These are phyloP conservation scores for Drosophila willistoni DNA, from an alignment of 1,140 invertebrate genomes.

Conservation along the genomic window DNA sequence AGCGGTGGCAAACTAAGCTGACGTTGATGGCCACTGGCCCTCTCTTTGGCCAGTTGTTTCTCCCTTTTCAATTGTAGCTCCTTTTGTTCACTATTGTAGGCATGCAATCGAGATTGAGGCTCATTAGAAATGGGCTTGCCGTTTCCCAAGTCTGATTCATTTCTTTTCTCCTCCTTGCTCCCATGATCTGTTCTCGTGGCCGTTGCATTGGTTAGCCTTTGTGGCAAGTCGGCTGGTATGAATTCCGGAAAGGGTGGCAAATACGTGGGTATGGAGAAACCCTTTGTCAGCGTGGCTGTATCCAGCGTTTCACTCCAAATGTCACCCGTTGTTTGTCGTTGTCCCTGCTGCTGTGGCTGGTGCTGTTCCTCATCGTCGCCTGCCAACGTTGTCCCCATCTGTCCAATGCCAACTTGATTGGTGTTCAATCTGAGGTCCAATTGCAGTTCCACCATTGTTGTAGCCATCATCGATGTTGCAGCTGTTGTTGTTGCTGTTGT, in stretches of 20 bases:
- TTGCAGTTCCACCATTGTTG: slow-evolving; percentile 14
- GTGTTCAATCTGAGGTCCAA: slow-evolving; percentile 13
- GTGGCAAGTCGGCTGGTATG: slow-evolving; percentile 66
- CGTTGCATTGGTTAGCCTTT: slow-evolving; percentile 36
- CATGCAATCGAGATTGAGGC: slow-evolving; percentile 52
- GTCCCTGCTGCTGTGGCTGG: not conserved
- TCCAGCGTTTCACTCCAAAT: slow-evolving; percentile 66
- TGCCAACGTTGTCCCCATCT: slow-evolving; percentile 29
- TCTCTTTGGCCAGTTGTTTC: slow-evolving; percentile 66
- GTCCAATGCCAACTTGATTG: slow-evolving; percentile 42
- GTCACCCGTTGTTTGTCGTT: slow-evolving; percentile 32
- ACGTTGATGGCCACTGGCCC: slow-evolving; percentile 47
- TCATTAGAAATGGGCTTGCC: slow-evolving; percentile 16
- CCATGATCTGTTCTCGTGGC: not conserved
- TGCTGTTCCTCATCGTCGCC: slow-evolving; percentile 2
- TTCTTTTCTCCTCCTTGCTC: not conserved
- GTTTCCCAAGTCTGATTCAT: slow-evolving; percentile 34
- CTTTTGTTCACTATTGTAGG: slow-evolving; percentile 73
- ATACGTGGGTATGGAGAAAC: slow-evolving; percentile 73
- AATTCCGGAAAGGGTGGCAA: slow-evolving; percentile 75
- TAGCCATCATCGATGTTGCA: not conserved
- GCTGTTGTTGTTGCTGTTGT: slow-evolving; percentile 28
- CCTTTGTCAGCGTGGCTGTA: slow-evolving; percentile 71
- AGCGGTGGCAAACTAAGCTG: slow-evolving; percentile 60
- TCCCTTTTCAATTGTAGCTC: slow-evolving; percentile 58